Evolutionary conservation across 2,113 vertebrate species (phyloP).

Genomic region (Phycodurus eques): DNA sequence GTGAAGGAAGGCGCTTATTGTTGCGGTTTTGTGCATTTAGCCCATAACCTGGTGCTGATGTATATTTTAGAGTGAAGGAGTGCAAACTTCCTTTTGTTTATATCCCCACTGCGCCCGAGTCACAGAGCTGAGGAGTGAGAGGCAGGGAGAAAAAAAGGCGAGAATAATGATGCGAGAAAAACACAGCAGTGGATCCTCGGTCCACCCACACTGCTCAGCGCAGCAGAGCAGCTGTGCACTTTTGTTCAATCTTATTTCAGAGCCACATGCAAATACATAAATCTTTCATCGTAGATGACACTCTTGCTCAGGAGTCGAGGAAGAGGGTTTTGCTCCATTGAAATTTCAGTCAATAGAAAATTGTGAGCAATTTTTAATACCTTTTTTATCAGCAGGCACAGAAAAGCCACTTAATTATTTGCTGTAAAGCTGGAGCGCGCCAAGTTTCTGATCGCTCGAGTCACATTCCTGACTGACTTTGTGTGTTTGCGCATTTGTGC

Average conservation of each 20-base stretch:
- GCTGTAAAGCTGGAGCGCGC: constrained; percentile 37
- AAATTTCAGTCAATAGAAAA: constrained; percentile 47
- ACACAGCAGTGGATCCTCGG: constrained; percentile 65
- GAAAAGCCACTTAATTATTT: constrained; percentile 58
- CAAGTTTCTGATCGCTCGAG: constrained; percentile 39
- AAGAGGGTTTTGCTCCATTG: constrained; percentile 57
- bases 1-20: constrained; percentile 17
- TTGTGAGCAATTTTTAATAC: constrained; percentile 38
- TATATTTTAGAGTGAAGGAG: constrained; percentile 56
- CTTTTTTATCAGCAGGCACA: constrained; percentile 37
- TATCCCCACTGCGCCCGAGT: constrained; percentile 60
- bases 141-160: constrained; percentile 28
- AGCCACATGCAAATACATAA: constrained; percentile 67
- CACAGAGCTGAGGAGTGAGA: constrained; percentile 61
- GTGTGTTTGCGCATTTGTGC: constrained; percentile 32
- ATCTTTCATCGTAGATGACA: constrained; percentile 66
- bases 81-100: constrained; percentile 58
- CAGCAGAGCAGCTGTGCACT: constrained; percentile 58
- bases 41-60: constrained; percentile 45
- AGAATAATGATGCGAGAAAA: constrained; percentile 70
- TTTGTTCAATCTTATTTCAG: constrained; percentile 69
- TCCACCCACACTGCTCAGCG: constrained; percentile 67
- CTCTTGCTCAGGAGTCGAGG: constrained; percentile 44
- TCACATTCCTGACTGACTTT: constrained; percentile 31
- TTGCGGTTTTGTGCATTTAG: constrained; percentile 49